Evolutionary conservation across 2,113 vertebrate genomes (phyloP).

Genomic region (Melanotaenia duboulayi): DNA sequence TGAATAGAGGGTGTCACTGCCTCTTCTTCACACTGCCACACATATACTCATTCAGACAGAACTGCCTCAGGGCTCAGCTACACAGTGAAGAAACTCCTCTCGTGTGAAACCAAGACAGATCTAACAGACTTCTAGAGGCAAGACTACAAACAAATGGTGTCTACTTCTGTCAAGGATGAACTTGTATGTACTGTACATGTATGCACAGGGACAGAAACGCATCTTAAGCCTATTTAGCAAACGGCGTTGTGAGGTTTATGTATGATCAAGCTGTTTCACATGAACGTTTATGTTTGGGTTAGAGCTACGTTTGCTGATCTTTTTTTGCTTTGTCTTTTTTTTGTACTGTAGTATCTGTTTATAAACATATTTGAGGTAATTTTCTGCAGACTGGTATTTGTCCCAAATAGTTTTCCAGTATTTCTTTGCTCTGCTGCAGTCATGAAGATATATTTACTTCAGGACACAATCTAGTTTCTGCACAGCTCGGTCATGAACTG

Average conservation of each 20-base stretch:
- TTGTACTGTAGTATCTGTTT: constrained; percentile 15
- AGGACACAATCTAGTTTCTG: constrained; percentile 47
- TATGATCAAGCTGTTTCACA: constrained; percentile 31
- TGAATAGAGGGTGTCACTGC: too few species aligned
- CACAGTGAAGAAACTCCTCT: constrained; percentile 52
- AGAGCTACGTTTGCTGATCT: constrained; percentile 12
- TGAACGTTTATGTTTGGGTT: constrained; percentile 42
- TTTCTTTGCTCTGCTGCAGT: constrained; percentile 19
- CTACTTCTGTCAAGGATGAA: constrained; percentile 41
- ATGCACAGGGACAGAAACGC: constrained; percentile 21
- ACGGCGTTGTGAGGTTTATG: constrained; percentile 15
- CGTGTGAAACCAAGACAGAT: constrained; percentile 59
- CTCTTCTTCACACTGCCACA: constrained; percentile 6
- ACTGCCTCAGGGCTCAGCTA: constrained; percentile 35
- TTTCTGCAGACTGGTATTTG: neutral
- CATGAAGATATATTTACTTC: constrained; percentile 48
- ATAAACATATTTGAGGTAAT: constrained; percentile 19
- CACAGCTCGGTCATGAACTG: constrained; percentile 55
- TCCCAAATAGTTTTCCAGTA: constrained; percentile 25
- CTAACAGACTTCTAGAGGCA: constrained; percentile 37
- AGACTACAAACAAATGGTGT: constrained; percentile 47
- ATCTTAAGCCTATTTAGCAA: constrained; percentile 43
- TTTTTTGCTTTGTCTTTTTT: constrained; percentile 25
- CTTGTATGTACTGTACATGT: constrained; percentile 20
- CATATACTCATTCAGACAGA: constrained; percentile 22